Percentiles rank a stretch among this genome's conserved stretches.
Conservation (phyloP, 1,140 invertebrate species). For the Drosophila teissieri region DNA sequence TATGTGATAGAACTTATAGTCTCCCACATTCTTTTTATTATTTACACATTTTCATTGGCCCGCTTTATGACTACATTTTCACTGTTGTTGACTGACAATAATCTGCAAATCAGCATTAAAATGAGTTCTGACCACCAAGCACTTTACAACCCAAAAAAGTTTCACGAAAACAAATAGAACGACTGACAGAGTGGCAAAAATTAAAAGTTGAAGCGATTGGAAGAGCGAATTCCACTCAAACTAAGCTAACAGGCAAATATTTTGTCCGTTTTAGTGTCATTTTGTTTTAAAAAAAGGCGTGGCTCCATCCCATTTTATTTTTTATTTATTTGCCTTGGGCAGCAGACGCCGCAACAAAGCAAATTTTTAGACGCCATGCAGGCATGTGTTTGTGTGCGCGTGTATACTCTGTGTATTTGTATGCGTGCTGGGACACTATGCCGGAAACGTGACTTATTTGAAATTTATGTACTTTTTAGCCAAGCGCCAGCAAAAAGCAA, state of each 20-base stretch:
- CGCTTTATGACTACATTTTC: constrained; percentile 8
- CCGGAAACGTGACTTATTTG: constrained; percentile 80
- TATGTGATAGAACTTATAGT: background rate
- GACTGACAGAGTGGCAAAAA: constrained; percentile 4
- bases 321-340: constrained; percentile 44
- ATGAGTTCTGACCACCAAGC: constrained; percentile 33
- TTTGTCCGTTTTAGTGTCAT: constrained; percentile 36
- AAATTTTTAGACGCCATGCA: constrained; percentile 45
- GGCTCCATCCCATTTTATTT: constrained; percentile 11
- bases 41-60: background rate
- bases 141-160: constrained; percentile 68
- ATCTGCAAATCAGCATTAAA: constrained; percentile 73
- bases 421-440: constrained; percentile 41
- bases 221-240: background rate
- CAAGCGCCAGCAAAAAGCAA: constrained; percentile 39
- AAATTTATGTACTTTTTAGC: constrained; percentile 82
- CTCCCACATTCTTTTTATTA: background rate
- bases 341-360: constrained; percentile 79
- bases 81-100: constrained; percentile 48
- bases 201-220: constrained; percentile 3
- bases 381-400: constrained; percentile 13
- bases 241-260: constrained; percentile 36
- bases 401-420: constrained; percentile 11
- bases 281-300: constrained; percentile 22
- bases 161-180: constrained; percentile 29